Base-by-base conservation (phyloP, 1,140 invertebrate genomes). In the Cydia pomonella region DNA sequence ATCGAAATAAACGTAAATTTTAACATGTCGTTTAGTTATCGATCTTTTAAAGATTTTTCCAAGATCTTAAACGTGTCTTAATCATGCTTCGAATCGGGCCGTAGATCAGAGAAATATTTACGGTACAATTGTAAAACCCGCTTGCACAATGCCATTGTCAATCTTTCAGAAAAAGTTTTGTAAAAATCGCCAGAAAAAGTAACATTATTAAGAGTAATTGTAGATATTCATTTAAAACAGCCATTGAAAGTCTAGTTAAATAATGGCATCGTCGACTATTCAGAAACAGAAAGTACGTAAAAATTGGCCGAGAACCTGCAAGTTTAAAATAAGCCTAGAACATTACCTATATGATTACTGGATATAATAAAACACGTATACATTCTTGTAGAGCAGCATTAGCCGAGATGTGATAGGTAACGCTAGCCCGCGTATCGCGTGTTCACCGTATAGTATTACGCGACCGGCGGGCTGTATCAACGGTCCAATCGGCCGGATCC, bases 401-500 rank as follows among this genome's bases (percentile, higher is more conserved):
- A 23, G 74, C 72, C 78, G 84, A 86, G 83, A 85, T 87, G 86
- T 86, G 90, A 91, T 91, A 89, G 88, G 89, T 90, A 92, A 90
- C 82, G 87, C 85, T 88, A 92, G 84, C 88, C 83, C 79, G 84
- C 84, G 87, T 88, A 90, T 92, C 89, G 87, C 87, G 88, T 92
- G 87, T 88, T 79, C 87, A 72, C 21, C 53, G 53, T 80, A 87
- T 91, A 89, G 82, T 82, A 81, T 92, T 92, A 91, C 90, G 53
- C 53, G 87, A 81, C 76, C 89, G 87, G 81, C 86, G 85, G 86
- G 82, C 87, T 89, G 88, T 90, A 92, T 90, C 91, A 91, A 91
- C 88, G 89, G 83, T 90, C 84, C 88, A 90, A 92, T 92, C 89
- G 88, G 80, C 83, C 84, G 82, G 87, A 91, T 92, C 85, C 84